Percentiles rank a stretch among this genome's conserved stretches.
Evolutionary conservation across 2,797 vertebrate genomes (phyloP).

Genomic region (Sebastes dallii): DNA sequence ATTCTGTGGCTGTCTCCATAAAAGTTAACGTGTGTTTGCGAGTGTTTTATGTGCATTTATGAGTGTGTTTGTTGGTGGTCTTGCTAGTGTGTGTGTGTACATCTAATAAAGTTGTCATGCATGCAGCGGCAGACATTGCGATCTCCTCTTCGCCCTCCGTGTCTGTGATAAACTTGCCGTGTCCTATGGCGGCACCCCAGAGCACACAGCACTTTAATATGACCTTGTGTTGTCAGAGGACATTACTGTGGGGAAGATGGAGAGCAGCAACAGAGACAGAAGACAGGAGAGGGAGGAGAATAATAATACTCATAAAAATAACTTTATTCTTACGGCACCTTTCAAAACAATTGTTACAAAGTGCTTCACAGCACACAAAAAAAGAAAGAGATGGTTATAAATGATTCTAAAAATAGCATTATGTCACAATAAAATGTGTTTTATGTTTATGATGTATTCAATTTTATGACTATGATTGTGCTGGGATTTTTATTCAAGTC

Average conservation of each 20-base stretch:
- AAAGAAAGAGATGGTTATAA: not conserved
- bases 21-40: constrained; percentile 33
- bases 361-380: not conserved
- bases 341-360: constrained; percentile 14
- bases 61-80: constrained; percentile 27
- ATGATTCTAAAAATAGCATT: not conserved
- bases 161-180: constrained; percentile 63
- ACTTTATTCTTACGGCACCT: constrained; percentile 9
- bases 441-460: not conserved
- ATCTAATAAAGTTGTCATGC: constrained; percentile 63
- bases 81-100: not conserved
- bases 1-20: constrained; percentile 10
- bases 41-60: constrained; percentile 60
- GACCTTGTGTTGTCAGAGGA: constrained; percentile 71
- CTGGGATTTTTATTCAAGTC: not conserved
- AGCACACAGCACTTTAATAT: constrained; percentile 58
- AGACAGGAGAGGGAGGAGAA: constrained; percentile 16
- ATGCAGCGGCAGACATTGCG: constrained; percentile 40
- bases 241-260: constrained; percentile 43
- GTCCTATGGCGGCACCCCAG: constrained; percentile 36
- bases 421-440: not conserved
- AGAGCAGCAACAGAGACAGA: constrained; percentile 26
- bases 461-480: not conserved
- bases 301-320: constrained; percentile 31
- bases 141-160: constrained; percentile 32